Evolutionary conservation across 2,113 vertebrate species (phyloP).

Genomic region (Pseudorasbora parva): DNA sequence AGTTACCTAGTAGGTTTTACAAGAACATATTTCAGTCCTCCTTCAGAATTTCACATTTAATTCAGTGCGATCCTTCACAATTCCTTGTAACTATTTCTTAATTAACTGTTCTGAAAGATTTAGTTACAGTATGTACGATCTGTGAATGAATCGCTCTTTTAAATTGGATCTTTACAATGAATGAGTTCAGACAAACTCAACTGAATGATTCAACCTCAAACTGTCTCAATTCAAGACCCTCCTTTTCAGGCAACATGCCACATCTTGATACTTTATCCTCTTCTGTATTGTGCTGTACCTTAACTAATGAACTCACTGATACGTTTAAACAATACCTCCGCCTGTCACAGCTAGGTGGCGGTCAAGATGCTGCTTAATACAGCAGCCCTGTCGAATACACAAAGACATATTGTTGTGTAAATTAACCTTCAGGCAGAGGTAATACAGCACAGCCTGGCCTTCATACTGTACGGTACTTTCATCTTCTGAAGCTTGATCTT

Average conservation of each 20-base stretch:
- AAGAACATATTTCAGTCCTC: too few species aligned
- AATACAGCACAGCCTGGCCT: not conserved
- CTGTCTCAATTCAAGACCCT: not conserved
- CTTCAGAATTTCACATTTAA: too few species aligned
- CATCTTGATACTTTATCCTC: not conserved
- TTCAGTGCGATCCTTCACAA: too few species aligned
- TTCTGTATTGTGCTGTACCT: not conserved
- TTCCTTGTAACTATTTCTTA: too few species aligned
- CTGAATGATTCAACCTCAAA: not conserved
- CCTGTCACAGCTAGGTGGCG: slow-evolving; percentile 22
- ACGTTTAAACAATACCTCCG: not conserved
- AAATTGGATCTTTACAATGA: not conserved
- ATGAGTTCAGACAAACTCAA: not conserved
- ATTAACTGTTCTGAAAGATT: too few species aligned
- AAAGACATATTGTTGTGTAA: slow-evolving; percentile 25
- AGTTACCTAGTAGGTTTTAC: too few species aligned
- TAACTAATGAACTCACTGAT: not conserved
- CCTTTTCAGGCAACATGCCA: not conserved
- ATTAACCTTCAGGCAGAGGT: slow-evolving; percentile 12
- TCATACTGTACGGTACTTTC: slow-evolving; percentile 29
- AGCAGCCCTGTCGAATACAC: not conserved
- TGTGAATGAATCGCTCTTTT: not conserved
- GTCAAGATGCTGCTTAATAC: not conserved
- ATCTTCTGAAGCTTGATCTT: slow-evolving; percentile 44
- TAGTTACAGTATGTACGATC: too few species aligned